Base-by-base conservation (phyloP, 2,113 vertebrate genomes). In the Sturnira hondurensis region DNA sequence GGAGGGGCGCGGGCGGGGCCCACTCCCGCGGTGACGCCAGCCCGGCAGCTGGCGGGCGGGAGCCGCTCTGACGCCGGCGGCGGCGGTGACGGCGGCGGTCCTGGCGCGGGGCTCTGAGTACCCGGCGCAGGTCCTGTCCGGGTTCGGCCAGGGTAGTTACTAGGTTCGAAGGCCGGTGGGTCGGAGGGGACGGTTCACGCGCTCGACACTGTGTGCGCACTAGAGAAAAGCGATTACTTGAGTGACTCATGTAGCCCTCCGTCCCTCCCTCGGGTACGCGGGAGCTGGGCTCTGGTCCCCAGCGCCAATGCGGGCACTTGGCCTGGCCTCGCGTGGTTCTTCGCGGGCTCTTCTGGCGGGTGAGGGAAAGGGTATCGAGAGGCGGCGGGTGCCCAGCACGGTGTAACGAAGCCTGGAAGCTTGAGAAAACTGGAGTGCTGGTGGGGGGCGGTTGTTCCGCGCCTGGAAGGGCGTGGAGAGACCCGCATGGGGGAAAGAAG, bases 11-110 rank as follows among this genome's bases (percentile, higher is more conserved):
- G 95, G 83, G 94, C 96, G 81, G 98, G 97, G 95, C 86, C n/a
- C 38, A 87, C 96, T 88, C 36, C 92, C 94, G 93, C 85, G 38
- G 97, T 98, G 98, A 98, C 98, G 98, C 97, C 96, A 97, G 97
- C 88, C 84, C 36, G 98, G 98, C 98, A 98, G 98, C 98, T 98
- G 98, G 98, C 97, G 90, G 96, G 97, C 96, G 95, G 97, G 97
- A 97, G 96, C 98, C 76, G 17, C 4, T 88, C 94, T 98, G 98
- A 98, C 97, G 98, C 97, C 96, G 97, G 94, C 95, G 92, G 91
- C 89, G 41, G 61, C 71, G 22, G 81, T 43, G 70, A 63, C 74
- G 50, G 73, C 74, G 24, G 43, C 86, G 3, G 70, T 20, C 61
- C 16, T 22, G 47, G 61, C 54, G 38, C 65, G 4, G 61, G 58